These are phyloP conservation scores for Polyergus mexicanus DNA, from an alignment of 1,140 invertebrate genomes.

Conservation along the genomic window DNA sequence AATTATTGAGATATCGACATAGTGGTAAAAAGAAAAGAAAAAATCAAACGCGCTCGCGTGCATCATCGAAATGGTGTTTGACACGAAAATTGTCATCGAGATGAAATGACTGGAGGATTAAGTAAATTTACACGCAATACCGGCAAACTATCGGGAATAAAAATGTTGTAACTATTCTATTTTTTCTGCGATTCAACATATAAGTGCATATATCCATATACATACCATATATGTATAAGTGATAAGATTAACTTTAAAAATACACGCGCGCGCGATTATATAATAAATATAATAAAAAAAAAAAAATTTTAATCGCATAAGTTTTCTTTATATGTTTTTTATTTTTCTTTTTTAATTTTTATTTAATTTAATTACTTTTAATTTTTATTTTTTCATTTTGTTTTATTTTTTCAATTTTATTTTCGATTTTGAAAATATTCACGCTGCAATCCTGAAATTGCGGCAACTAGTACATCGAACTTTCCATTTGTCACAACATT, in stretches of 20 bases:
- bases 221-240: neutral
- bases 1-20: conserved; percentile 12
- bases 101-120: conserved; percentile 21
- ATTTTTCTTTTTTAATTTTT: neutral
- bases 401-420: neutral
- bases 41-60: neutral
- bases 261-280: neutral
- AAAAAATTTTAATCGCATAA: conserved; percentile 1
- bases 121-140: conserved; percentile 39
- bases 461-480: neutral
- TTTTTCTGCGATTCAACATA: neutral
- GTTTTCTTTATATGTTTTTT: neutral
- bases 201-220: neutral
- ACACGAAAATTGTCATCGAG: conserved; percentile 12
- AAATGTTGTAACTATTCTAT: neutral
- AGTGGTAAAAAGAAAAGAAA: neutral
- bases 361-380: too few species aligned
- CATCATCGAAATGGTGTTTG: conserved; percentile 4
- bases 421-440: conserved; percentile 14
- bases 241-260: conserved; percentile 15
- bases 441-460: neutral
- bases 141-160: conserved; percentile 28
- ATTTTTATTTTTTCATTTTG: too few species aligned
- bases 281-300: neutral
- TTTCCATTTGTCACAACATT: neutral